These are phyloP conservation scores for Ardeotis arabs DNA, from an alignment of 2,113 vertebrate species.

Conservation along the genomic window DNA sequence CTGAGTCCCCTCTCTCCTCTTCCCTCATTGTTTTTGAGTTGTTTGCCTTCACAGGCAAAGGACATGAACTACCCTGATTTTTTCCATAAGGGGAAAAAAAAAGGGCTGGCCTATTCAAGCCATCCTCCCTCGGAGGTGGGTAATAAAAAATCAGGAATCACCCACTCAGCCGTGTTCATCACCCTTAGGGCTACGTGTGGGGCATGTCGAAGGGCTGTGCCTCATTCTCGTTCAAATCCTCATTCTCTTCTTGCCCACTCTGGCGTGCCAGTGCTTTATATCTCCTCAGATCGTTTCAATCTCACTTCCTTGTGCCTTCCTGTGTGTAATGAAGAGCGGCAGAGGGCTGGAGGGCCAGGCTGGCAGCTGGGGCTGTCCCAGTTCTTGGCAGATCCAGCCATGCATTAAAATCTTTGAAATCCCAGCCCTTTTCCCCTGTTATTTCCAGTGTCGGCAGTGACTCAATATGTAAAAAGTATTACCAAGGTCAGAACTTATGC, in stretches of 20 bases:
- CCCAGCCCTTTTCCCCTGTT: not conserved
- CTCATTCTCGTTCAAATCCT: not conserved
- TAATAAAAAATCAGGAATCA: not conserved
- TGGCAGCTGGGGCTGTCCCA: not conserved
- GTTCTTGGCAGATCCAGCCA: not conserved
- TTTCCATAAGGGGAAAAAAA: not conserved
- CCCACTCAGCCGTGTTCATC: fast-evolving
- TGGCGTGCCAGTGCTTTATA: not conserved
- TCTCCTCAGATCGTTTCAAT: fast-evolving
- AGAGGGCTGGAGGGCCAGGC: not conserved
- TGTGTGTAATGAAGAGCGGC: not conserved
- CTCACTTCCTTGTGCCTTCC: not conserved
- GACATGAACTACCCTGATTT: not conserved
- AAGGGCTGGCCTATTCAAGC: not conserved
- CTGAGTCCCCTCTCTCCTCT: not conserved
- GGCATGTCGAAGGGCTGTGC: not conserved
- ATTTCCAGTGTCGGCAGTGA: not conserved
- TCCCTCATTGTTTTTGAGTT: not conserved
- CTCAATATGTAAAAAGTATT: not conserved
- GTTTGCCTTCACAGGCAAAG: not conserved
- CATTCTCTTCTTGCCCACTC: not conserved
- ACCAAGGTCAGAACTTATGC: not conserved
- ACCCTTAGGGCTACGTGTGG: not conserved
- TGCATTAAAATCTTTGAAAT: not conserved
- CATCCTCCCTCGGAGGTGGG: not conserved